Percentiles rank a stretch among this genome's conserved stretches.
Conservation (phyloP, 2,797 vertebrate species). For the Hippopotamyrus pictus region DNA sequence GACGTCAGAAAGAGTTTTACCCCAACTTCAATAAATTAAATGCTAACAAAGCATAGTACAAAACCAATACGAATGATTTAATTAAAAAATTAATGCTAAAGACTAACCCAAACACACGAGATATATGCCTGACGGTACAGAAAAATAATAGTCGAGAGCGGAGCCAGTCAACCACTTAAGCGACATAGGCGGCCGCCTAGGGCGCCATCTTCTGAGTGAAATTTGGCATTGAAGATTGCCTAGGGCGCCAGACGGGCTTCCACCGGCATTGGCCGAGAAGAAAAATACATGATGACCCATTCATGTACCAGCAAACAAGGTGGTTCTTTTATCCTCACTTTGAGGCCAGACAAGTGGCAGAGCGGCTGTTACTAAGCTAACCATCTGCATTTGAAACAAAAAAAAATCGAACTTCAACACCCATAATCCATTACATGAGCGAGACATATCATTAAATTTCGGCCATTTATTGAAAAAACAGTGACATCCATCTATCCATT, state of each 20-base stretch:
- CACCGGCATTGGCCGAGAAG: neutral
- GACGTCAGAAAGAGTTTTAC: neutral
- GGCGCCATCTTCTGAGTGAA: neutral
- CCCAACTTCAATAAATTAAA: neutral
- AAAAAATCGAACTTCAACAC: constrained; percentile 17
- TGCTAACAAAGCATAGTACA: neutral
- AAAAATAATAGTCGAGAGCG: neutral
- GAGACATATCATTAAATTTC: neutral
- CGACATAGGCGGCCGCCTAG: neutral
- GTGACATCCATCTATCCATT: neutral
- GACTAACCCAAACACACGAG: neutral
- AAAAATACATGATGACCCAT: neutral
- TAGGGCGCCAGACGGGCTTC: neutral
- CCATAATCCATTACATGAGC: constrained; percentile 6
- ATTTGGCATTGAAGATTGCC: neutral
- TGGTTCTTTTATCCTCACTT: neutral
- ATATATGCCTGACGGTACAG: neutral
- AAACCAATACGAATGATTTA: neutral
- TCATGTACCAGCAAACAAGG: neutral
- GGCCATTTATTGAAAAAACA: neutral
- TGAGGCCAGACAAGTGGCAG: neutral
- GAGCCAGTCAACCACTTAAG: neutral
- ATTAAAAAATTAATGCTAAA: neutral
- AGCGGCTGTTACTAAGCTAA: constrained; percentile 16
- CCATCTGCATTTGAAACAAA: neutral